phyloP scores from a whole-genome alignment of 2,113 vertebrate species.

The Notechis scutatus region DNA sequence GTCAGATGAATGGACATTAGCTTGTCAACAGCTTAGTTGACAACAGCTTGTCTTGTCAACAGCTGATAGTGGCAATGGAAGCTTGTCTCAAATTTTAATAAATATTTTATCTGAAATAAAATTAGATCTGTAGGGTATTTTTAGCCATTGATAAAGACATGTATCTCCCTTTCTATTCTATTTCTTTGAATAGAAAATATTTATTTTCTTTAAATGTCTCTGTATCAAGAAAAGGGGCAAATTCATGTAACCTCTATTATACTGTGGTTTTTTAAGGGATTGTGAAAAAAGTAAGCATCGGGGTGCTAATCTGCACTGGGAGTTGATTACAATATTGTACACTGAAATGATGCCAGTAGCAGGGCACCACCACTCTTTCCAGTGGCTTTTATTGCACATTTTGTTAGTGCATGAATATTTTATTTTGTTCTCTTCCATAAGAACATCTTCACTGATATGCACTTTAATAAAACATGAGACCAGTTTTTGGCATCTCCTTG shows the following conservation, averaged over 20 bases:
- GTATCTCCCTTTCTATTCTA: background rate
- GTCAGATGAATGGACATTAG: background rate
- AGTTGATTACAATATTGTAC: background rate
- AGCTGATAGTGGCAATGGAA: background rate
- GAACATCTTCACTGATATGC: slow-evolving; percentile 22
- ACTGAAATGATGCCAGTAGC: background rate
- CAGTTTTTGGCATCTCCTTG: slow-evolving; percentile 18
- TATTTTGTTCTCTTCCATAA: slow-evolving; percentile 10
- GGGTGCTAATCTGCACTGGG: background rate
- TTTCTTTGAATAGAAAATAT: background rate
- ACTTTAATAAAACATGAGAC: slow-evolving; percentile 25
- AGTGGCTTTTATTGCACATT: slow-evolving; percentile 14
- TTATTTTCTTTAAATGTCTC: background rate
- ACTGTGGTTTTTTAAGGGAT: too few relatives aligned
- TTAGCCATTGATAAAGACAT: background rate
- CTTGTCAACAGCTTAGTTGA: too few relatives aligned
- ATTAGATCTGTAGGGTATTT: background rate
- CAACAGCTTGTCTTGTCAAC: too few relatives aligned
- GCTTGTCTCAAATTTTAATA: background rate
- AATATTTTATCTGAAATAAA: background rate
- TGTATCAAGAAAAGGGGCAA: background rate
- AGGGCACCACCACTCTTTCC: background rate
- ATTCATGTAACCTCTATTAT: background rate
- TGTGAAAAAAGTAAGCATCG: background rate
- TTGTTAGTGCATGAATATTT: slow-evolving; percentile 13